Evolutionary conservation across 2,113 vertebrate species (phyloP).

Genomic region (Spheniscus mendiculus): DNA sequence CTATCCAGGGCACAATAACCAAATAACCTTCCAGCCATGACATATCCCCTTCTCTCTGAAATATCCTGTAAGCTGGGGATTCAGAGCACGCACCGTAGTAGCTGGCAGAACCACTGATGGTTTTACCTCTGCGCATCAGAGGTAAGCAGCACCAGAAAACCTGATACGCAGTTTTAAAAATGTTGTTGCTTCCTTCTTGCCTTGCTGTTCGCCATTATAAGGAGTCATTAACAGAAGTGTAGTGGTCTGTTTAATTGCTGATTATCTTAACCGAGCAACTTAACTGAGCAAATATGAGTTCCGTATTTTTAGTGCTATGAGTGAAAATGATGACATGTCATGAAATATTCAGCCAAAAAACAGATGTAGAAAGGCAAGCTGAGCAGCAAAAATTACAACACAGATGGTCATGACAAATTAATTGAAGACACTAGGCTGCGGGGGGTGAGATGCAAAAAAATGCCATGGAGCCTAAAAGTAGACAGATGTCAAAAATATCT

Average conservation of each 20-base stretch:
- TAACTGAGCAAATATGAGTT: background rate
- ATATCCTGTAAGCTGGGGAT: background rate
- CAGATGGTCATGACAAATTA: conserved; percentile 59
- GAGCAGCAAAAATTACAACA: conserved; percentile 34
- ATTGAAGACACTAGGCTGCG: conserved; percentile 21
- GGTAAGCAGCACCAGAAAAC: background rate
- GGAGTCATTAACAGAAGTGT: background rate
- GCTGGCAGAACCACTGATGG: background rate
- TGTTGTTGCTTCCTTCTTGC: background rate
- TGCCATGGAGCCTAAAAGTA: conserved; percentile 3
- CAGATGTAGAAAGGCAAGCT: conserved; percentile 37
- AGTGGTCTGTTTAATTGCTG: background rate
- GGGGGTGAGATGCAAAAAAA: background rate
- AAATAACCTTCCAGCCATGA: background rate
- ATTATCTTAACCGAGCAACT: background rate
- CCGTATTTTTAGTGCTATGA: background rate
- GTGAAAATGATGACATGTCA: background rate
- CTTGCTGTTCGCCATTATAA: background rate
- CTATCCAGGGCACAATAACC: background rate
- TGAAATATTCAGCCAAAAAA: conserved; percentile 37
- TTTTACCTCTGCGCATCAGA: background rate
- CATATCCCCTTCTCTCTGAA: background rate
- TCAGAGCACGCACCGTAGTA: rapidly evolving
- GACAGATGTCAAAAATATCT: conserved; percentile 64
- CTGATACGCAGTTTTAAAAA: background rate